phyloP scores from a whole-genome alignment of 1,140 invertebrate genomes.

The Listronotus oregonensis region DNA sequence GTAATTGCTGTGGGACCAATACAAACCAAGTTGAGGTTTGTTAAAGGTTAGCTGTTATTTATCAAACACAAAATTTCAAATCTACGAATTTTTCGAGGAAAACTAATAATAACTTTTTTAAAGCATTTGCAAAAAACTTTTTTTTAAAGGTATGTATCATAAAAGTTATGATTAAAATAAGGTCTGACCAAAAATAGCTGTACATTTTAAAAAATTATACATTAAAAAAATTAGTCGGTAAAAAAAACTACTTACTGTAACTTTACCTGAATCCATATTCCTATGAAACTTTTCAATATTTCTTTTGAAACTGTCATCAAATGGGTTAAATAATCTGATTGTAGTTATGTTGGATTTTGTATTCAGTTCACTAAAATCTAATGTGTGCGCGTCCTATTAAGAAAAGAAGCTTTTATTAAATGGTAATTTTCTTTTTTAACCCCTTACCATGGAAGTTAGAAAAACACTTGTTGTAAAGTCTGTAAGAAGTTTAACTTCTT shows the following conservation, averaged over 20 bases:
- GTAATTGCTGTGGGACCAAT: no score
- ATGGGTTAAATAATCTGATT: conserved; percentile 71
- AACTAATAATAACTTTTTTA: no score
- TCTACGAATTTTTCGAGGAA: no score
- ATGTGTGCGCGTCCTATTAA: conserved; percentile 50
- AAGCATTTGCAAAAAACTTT: no score
- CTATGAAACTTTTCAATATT: background rate
- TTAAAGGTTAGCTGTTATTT: no score
- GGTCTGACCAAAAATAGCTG: no score
- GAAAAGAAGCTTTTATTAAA: background rate
- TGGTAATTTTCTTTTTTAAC: background rate
- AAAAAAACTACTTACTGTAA: conserved; percentile 1
- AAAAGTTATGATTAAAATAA: no score
- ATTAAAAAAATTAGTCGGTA: no score
- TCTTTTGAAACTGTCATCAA: conserved; percentile 43
- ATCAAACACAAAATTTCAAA: no score
- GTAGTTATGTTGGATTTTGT: conserved; percentile 76
- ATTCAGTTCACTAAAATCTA: conserved; percentile 51
- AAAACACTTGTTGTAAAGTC: conserved; percentile 67
- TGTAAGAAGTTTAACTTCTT: conserved; percentile 79
- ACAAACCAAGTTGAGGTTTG: no score
- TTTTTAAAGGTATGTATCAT: no score
- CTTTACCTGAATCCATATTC: background rate
- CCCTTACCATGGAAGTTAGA: conserved; percentile 60
- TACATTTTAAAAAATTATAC: no score